These are phyloP conservation scores for Nemapogon koenigi DNA, from an alignment of 2,888 invertebrate species.

Conservation along the genomic window DNA sequence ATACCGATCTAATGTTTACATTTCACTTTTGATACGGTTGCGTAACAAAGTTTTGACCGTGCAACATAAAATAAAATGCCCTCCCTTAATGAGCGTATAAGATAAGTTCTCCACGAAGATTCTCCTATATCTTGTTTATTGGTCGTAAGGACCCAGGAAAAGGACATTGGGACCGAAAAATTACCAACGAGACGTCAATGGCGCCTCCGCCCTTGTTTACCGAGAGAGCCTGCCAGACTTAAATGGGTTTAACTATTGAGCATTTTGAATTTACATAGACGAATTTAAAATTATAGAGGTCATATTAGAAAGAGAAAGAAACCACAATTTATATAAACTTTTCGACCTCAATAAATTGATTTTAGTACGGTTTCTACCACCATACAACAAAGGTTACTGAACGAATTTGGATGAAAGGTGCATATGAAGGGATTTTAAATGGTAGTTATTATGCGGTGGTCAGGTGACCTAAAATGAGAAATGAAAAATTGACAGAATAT, in stretches of 20 bases:
- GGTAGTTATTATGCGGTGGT: too few relatives aligned
- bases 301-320: too few relatives aligned
- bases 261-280: background rate
- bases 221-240: conserved; percentile 7
- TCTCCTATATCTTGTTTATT: conserved; percentile 21
- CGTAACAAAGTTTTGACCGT: too few relatives aligned
- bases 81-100: conserved; percentile 19
- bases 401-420: too few relatives aligned
- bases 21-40: too few relatives aligned
- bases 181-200: conserved; percentile 10
- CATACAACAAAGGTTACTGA: too few relatives aligned
- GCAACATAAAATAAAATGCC: conserved; percentile 19
- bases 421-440: too few relatives aligned
- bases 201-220: conserved; percentile 16
- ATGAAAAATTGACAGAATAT: too few relatives aligned
- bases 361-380: too few relatives aligned
- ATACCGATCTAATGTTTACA: too few relatives aligned
- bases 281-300: too few relatives aligned
- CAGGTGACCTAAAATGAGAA: too few relatives aligned
- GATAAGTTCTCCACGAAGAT: conserved; percentile 18
- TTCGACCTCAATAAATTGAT: background rate
- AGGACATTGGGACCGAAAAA: conserved; percentile 14
- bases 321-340: background rate
- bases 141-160: conserved; percentile 13
- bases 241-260: conserved; percentile 1